Conservation (phyloP, 2,888 invertebrate species). For the Azorinus chamasolen region DNA sequence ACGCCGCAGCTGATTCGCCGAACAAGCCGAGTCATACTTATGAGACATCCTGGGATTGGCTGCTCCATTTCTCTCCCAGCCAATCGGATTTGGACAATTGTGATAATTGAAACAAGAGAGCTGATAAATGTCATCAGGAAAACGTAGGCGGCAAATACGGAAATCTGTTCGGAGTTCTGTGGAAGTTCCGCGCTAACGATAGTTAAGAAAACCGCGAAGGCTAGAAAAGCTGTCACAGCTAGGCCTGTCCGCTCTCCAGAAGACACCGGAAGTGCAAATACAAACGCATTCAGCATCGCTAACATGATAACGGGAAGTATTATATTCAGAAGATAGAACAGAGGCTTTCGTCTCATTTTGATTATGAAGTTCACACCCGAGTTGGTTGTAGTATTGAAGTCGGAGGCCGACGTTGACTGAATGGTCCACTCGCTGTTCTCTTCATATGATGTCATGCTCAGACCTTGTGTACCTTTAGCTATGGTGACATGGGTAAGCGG, state of each 20-base stretch:
- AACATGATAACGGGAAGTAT: constrained; percentile 60
- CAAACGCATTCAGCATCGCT: constrained; percentile 52
- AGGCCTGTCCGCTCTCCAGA: constrained; percentile 54
- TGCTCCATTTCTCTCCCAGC: constrained; percentile 32
- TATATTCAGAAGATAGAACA: constrained; percentile 60
- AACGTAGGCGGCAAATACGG: constrained; percentile 53
- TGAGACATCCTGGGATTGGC: constrained; percentile 42
- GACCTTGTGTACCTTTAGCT: constrained; percentile 27
- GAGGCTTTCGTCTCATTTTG: constrained; percentile 54
- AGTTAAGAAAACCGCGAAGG: constrained; percentile 61
- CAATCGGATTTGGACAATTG: constrained; percentile 49
- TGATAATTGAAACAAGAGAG: constrained; percentile 48
- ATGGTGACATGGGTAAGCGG: constrained; percentile 47
- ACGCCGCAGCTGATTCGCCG: constrained; percentile 36
- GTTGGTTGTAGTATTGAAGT: constrained; percentile 24
- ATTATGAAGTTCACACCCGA: constrained; percentile 52
- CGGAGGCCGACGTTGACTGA: constrained; percentile 9
- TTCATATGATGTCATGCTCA: constrained; percentile 26
- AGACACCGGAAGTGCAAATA: constrained; percentile 55
- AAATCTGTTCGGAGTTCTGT: constrained; percentile 54
- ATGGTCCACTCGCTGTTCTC: constrained; percentile 55
- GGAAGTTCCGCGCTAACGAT: constrained; percentile 59
- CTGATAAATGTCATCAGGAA: constrained; percentile 58
- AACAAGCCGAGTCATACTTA: constrained; percentile 41
- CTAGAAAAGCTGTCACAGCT: constrained; percentile 52